A percentile compares a stretch with the other conserved stretches of the same genome.
Conservation (phyloP, 1,140 invertebrate species). For the Diabrotica undecimpunctata region DNA sequence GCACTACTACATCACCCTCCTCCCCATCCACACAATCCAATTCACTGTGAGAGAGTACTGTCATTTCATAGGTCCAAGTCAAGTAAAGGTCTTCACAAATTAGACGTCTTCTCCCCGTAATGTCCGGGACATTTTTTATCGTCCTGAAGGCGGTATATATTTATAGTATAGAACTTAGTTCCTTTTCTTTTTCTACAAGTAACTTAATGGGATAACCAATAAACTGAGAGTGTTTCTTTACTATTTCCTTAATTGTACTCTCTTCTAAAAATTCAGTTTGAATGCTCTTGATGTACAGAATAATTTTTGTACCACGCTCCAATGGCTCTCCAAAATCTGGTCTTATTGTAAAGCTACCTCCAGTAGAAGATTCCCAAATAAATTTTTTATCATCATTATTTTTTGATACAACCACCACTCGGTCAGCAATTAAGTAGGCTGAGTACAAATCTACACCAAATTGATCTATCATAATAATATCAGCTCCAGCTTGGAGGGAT, state of each 20-base stretch:
- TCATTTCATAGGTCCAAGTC: no score
- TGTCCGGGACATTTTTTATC: no score
- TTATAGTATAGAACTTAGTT: no score
- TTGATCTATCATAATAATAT: constrained; percentile 97
- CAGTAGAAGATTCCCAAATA: constrained; percentile 90
- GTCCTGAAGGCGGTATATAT: no score
- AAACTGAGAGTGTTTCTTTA: constrained; percentile 99
- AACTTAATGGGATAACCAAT: constrained; percentile 99
- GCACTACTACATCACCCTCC: no score
- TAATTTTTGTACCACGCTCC: constrained; percentile 85
- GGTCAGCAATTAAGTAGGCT: constrained; percentile 92
- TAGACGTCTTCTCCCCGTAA: no score
- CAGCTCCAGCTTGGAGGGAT: constrained; percentile 87
- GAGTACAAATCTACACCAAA: constrained; percentile 99
- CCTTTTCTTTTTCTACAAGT: constrained; percentile 87
- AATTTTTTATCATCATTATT: constrained; percentile 96
- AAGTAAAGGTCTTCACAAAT: no score
- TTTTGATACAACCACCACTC: constrained; percentile 90
- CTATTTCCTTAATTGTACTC: constrained; percentile 90
- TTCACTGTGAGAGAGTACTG: no score
- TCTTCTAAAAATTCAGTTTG: constrained; percentile 90
- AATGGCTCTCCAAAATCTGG: constrained; percentile 69
- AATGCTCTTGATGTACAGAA: constrained; percentile 87
- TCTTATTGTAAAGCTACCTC: constrained; percentile 86
- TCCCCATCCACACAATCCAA: no score